phyloP scores from a whole-genome alignment of 2,113 vertebrate species.

The Paradoxurus hermaphroditus region DNA sequence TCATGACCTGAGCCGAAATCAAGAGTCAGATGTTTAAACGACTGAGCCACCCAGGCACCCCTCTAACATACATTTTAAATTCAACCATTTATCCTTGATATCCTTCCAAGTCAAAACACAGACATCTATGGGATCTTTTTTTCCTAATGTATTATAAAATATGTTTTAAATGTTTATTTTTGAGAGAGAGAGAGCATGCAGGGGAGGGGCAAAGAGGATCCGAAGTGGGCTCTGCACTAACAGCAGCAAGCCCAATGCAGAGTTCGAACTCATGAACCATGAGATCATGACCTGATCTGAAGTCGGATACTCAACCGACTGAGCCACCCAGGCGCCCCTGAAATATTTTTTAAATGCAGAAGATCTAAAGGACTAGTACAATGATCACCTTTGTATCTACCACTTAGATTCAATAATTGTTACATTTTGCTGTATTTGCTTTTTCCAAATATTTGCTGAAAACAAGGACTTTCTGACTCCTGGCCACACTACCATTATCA shows the following conservation, averaged over 20 bases:
- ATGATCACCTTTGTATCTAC: background rate
- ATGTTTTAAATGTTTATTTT: background rate
- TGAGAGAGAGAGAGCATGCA: no score
- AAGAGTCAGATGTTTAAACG: no score
- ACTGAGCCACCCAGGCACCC: no score
- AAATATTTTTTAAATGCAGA: background rate
- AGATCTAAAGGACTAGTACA: background rate
- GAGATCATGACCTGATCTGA: no score
- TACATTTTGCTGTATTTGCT: background rate
- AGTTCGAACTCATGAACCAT: no score
- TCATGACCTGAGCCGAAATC: no score
- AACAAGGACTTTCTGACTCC: background rate
- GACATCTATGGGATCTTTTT: background rate
- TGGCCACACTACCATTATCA: background rate
- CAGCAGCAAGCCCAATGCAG: no score
- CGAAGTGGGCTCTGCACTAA: no score
- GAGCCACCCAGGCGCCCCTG: background rate
- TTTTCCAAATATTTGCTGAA: slow-evolving; percentile 1
- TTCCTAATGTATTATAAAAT: background rate
- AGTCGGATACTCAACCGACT: no score
- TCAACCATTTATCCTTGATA: background rate
- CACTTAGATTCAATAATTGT: background rate
- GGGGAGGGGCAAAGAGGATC: no score
- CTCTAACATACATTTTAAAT: background rate
- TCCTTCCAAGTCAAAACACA: background rate